Percentiles rank a stretch among this genome's conserved stretches.
These are phyloP conservation scores for Cosmorhoe ocellata DNA, from an alignment of 2,888 invertebrate genomes.

Conservation along the genomic window DNA sequence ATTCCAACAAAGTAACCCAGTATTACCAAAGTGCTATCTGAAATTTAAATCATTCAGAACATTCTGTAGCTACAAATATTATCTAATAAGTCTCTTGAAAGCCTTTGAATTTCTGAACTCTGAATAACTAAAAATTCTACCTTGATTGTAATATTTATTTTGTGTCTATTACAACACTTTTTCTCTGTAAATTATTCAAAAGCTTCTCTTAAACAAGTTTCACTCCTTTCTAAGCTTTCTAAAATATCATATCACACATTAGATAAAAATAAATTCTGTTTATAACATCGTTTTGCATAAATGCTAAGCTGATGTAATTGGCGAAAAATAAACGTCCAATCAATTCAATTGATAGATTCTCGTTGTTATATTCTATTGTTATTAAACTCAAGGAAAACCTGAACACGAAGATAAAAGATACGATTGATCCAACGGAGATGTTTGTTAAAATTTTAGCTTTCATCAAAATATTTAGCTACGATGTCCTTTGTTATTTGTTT, in stretches of 20 bases:
- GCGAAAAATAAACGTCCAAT: background rate
- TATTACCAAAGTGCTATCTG: no score
- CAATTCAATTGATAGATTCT: background rate
- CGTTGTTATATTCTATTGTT: background rate
- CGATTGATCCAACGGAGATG: no score
- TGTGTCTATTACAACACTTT: constrained; percentile 1
- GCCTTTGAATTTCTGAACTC: no score
- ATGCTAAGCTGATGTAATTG: constrained; percentile 7
- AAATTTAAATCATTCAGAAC: no score
- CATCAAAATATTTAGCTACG: no score
- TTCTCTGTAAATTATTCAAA: constrained; percentile 40
- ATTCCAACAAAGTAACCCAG: no score
- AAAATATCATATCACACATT: constrained; percentile 29
- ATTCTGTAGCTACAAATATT: no score
- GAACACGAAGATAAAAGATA: background rate
- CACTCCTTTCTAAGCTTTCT: constrained; percentile 41
- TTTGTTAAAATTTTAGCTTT: no score
- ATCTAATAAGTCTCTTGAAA: no score
- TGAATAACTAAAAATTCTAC: no score
- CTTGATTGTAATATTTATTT: no score
- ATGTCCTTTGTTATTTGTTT: no score
- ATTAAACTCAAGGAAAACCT: background rate
- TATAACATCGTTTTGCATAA: constrained; percentile 13
- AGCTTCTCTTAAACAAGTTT: constrained; percentile 35
- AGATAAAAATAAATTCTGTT: constrained; percentile 28